Evolutionary conservation across 2,797 vertebrate genomes (phyloP), one percentile per base, ranked within the genome.

Genomic region (Parauchenoglanis ngamensis): DNA sequence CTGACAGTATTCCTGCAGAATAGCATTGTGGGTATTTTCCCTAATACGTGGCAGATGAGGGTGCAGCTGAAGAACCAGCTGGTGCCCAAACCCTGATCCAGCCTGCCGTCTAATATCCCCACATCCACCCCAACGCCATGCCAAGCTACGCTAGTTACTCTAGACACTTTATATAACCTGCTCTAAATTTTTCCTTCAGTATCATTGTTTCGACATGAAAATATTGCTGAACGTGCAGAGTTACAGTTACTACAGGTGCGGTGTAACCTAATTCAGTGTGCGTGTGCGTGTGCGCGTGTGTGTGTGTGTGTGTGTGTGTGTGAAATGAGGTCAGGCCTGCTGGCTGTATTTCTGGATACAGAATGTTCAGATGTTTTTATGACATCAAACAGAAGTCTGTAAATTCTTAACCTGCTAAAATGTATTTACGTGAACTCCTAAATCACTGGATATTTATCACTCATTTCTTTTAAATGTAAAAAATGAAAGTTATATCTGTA

Each of bases 61-160:
- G 46, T 49, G 52, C 87, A 88, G 87, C 84, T 87, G 56, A 85
- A 85, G 44, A 44, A 21, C 73, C 86, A 89, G 86, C 52, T 85
- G 86, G 83, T 61, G 70, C 31, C 12, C 78, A 80, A 80, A 61
- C 78, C 56, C 77, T 44, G 77, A 80, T 61, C 56, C 57, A 80
- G 78, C 44, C 56, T 61, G 28, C 35, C 7, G 56, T 80, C 35
- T 80, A 23, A 40, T 80, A 61, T 44, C 77, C 23, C 56, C 21
- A 61, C 56, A 44, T 80, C 78, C 57, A 61, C 35, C 21, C 31
- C 23, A 59, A 25, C 4, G 4, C 19, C 75, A 77, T 1, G n/a
- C 75, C 75, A 77, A 19, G n/a, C 49, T 77, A 31, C 3, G 8
- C 49, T 77, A 31, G 49, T 56, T 54, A 56, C 7, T 0, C 75